Conservation (phyloP, 2,888 invertebrate genomes). For the Crossocerus cetratus region DNA sequence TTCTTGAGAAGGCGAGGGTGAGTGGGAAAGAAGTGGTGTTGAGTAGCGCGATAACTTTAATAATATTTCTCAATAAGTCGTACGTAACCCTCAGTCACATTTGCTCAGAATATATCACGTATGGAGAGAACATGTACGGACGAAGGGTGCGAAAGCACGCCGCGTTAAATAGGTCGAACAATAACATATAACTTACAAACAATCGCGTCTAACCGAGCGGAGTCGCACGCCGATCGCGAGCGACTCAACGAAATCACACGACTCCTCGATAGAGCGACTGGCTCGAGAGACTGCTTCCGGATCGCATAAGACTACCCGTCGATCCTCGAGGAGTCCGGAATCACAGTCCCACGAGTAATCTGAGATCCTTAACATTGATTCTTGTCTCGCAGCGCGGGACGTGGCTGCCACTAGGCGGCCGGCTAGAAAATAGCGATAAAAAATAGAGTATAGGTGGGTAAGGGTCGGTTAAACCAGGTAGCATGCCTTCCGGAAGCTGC, state of each 20-base stretch:
- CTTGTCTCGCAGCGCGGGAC: constrained; percentile 21
- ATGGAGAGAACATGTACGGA: not conserved
- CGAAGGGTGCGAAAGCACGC: not conserved
- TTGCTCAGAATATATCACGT: not conserved
- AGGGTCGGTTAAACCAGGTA: no score
- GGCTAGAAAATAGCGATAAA: constrained; percentile 33
- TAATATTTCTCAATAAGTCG: not conserved
- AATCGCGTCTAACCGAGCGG: not conserved
- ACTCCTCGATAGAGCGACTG: no score
- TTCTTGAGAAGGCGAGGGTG: no score
- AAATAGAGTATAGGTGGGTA: constrained; percentile 33
- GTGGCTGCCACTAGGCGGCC: constrained; percentile 7
- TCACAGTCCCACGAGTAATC: constrained; percentile 20
- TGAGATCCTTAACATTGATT: constrained; percentile 51
- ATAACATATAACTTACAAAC: not conserved
- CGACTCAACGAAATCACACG: no score
- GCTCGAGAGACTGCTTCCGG: no score
- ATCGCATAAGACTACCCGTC: no score
- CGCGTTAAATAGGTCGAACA: not conserved
- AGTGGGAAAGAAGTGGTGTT: not conserved
- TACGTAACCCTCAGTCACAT: not conserved
- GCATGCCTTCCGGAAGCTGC: no score
- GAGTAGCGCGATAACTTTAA: constrained; percentile 3
- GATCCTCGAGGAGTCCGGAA: no score
- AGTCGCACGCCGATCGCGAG: no score